Conservation (phyloP, 2,797 vertebrate genomes). For the Staurois parvus region DNA sequence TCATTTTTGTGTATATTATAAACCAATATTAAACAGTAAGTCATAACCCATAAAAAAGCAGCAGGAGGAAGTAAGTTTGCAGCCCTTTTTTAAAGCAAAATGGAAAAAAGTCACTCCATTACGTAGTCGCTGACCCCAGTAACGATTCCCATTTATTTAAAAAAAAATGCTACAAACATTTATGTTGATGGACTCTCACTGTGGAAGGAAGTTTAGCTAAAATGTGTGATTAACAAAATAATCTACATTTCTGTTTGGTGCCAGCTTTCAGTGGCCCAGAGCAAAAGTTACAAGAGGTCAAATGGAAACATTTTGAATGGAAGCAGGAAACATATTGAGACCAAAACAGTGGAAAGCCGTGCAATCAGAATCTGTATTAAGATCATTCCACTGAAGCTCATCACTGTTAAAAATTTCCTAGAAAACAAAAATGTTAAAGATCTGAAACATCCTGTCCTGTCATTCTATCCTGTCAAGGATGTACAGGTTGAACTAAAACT, state of each 20-base stretch:
- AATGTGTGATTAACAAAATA: constrained; percentile 66
- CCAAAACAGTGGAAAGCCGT: constrained; percentile 72
- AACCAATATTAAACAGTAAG: not conserved
- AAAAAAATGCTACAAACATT: constrained; percentile 58
- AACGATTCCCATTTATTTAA: constrained; percentile 64
- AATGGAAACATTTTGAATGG: constrained; percentile 70
- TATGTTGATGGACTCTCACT: constrained; percentile 64
- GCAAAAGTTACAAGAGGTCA: constrained; percentile 67
- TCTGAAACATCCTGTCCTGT: constrained; percentile 46
- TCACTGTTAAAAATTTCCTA: constrained; percentile 48
- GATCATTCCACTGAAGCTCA: constrained; percentile 29
- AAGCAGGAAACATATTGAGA: constrained; percentile 77
- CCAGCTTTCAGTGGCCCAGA: constrained; percentile 63
- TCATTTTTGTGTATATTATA: not conserved
- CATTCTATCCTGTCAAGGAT: constrained; percentile 29
- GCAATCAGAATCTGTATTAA: constrained; percentile 48
- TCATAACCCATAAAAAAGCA: constrained; percentile 7
- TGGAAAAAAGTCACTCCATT: constrained; percentile 60
- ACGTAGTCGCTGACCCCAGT: constrained; percentile 67
- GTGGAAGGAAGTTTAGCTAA: constrained; percentile 70
- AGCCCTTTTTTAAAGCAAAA: constrained; percentile 61
- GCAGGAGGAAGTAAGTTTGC: constrained; percentile 13
- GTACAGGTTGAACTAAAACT: not conserved
- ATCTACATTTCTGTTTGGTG: constrained; percentile 59
- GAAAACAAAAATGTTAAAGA: constrained; percentile 54